Percentiles rank a stretch among this genome's conserved stretches.
phyloP scores from a whole-genome alignment of 1,140 invertebrate genomes.

The Acyrthosiphon pisum region DNA sequence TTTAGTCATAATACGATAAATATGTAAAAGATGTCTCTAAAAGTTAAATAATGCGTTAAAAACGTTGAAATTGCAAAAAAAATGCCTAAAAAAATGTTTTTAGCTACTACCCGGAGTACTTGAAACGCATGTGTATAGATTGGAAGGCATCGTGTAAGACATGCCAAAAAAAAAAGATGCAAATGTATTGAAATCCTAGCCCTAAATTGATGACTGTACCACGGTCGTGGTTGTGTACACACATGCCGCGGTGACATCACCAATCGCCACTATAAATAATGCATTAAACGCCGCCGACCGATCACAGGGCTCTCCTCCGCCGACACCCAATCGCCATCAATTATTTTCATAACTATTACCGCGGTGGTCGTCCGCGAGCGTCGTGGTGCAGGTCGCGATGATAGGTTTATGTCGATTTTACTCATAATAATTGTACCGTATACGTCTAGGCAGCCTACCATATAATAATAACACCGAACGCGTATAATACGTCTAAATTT shows the following conservation, averaged over 20 bases:
- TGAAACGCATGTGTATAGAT: no score
- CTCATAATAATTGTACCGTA: neutral
- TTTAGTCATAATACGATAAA: no score
- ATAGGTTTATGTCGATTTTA: neutral
- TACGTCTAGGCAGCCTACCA: neutral
- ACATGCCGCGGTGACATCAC: neutral
- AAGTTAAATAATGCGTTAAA: no score
- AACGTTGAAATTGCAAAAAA: no score
- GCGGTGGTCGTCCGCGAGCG: neutral
- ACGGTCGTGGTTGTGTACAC: neutral
- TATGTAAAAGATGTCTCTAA: no score
- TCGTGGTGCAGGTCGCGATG: neutral
- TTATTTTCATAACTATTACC: neutral
- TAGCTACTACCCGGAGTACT: no score
- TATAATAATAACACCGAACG: neutral
- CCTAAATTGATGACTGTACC: no score
- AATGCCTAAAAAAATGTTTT: no score
- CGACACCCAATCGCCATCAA: neutral
- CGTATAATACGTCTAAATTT: neutral
- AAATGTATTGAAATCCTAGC: no score
- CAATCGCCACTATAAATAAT: constrained; percentile 37
- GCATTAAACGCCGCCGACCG: neutral
- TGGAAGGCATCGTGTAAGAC: no score
- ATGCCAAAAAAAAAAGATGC: no score
- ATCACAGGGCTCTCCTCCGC: neutral